A percentile compares a stretch with the other conserved stretches of the same genome.
Evolutionary conservation across 1,140 invertebrate genomes (phyloP).

Genomic region (Choristoneura fumiferana): DNA sequence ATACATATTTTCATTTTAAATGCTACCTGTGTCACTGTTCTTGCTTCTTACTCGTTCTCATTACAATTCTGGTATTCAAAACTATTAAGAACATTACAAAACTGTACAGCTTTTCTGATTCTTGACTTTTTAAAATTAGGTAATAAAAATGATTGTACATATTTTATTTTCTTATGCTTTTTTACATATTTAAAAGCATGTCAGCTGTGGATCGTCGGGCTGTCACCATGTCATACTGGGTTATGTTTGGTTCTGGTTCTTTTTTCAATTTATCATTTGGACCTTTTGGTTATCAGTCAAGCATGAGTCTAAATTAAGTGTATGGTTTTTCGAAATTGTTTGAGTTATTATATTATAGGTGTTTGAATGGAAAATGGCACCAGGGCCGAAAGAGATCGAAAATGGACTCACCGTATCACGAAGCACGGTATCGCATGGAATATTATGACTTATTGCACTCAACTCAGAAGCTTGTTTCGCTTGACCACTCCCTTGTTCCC

Average conservation of each 20-base stretch:
- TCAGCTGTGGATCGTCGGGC: constrained; percentile 19
- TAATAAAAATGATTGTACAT: too few relatives aligned
- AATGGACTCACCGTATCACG: constrained; percentile 46
- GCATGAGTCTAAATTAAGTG: constrained; percentile 22
- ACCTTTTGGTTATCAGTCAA: constrained; percentile 33
- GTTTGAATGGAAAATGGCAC: constrained; percentile 68
- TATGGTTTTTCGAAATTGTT: constrained; percentile 48
- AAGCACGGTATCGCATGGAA: constrained; percentile 59
- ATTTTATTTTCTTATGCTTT: neutral
- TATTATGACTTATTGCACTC: constrained; percentile 36
- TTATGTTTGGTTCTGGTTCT: constrained; percentile 73
- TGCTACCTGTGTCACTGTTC: neutral
- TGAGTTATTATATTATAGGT: constrained; percentile 58
- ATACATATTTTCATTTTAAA: neutral
- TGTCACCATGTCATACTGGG: constrained; percentile 27
- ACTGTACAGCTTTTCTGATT: too few relatives aligned
- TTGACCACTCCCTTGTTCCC: constrained; percentile 40
- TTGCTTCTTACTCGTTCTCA: neutral
- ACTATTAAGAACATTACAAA: too few relatives aligned
- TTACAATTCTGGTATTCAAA: too few relatives aligned
- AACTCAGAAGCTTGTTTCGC: constrained; percentile 42
- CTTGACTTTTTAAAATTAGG: too few relatives aligned
- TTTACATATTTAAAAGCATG: neutral
- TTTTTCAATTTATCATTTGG: constrained; percentile 52
- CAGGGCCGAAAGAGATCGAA: constrained; percentile 75